phyloP scores from a whole-genome alignment of 2,797 vertebrate species.

The Lacerta bilineata region DNA sequence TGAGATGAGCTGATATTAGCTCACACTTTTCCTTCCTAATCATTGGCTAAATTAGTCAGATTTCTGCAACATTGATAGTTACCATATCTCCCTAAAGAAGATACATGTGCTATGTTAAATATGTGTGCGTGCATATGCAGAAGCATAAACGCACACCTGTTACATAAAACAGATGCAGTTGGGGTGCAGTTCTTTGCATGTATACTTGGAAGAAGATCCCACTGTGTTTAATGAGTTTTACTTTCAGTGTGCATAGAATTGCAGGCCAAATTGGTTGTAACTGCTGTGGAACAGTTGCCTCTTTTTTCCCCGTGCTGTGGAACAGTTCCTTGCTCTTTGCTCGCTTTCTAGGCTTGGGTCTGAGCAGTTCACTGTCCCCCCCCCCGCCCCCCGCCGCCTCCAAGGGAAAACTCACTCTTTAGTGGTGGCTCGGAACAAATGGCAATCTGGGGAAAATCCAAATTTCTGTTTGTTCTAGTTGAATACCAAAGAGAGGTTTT shows the following conservation, averaged over 20 bases:
- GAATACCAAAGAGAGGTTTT: no score
- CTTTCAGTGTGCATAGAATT: background rate
- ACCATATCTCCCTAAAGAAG: background rate
- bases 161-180: background rate
- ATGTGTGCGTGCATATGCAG: background rate
- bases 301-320: background rate
- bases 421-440: no score
- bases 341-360: no score
- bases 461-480: no score
- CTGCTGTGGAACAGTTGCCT: background rate
- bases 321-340: no score
- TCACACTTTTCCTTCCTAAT: background rate
- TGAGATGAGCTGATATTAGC: background rate
- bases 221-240: background rate
- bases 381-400: no score
- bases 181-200: background rate
- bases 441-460: no score
- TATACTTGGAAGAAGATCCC: background rate
- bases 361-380: no score
- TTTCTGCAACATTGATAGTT: background rate
- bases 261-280: background rate
- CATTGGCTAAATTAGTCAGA: conserved; percentile 23
- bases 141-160: background rate
- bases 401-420: no score
- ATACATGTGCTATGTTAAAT: conserved; percentile 4